A percentile compares a stretch with the other conserved stretches of the same genome.
These are phyloP conservation scores for Drosophila mayaguana DNA, from an alignment of 2,888 invertebrate species.

Conservation along the genomic window DNA sequence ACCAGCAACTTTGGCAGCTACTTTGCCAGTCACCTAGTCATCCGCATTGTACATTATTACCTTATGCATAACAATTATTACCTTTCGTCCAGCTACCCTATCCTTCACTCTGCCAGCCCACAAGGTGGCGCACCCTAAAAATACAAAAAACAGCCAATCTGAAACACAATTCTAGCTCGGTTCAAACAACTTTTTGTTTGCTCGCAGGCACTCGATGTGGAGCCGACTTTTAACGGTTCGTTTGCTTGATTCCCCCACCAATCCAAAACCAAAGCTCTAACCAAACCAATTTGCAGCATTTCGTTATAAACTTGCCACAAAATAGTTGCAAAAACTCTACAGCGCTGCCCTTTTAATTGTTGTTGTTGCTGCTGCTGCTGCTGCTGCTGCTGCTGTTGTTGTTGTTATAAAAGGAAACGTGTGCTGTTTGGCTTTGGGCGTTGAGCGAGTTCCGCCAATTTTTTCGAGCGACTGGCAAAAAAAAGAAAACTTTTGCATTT, in stretches of 20 bases:
- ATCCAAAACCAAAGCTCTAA: conserved; percentile 23
- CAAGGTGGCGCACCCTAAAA: not conserved
- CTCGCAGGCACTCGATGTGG: conserved; percentile 7
- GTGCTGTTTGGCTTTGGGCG: conserved; percentile 4
- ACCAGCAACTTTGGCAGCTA: not conserved
- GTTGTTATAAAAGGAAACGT: conserved; percentile 7
- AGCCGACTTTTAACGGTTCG: conserved; percentile 2
- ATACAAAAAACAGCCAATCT: not conserved
- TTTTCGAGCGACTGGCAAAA: conserved; percentile 34
- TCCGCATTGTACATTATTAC: not conserved
- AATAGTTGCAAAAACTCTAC: conserved; percentile 59
- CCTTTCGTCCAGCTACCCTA: not conserved
- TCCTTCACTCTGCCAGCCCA: not conserved
- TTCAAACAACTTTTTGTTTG: conserved; percentile 7
- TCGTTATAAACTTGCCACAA: conserved; percentile 57
- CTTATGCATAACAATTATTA: no score
- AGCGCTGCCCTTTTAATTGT: conserved; percentile 24
- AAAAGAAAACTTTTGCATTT: conserved; percentile 42
- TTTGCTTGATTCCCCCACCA: conserved; percentile 9
- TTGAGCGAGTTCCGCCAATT: conserved; percentile 16
- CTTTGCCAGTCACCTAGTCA: not conserved
- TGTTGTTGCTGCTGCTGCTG: not conserved
- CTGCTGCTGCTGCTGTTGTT: conserved; percentile 3
- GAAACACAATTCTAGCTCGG: not conserved
- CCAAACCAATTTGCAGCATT: conserved; percentile 73